A percentile compares a stretch with the other conserved stretches of the same genome.
Evolutionary conservation across 2,113 vertebrate species (phyloP).

Genomic region (Chelonoidis abingdonii): DNA sequence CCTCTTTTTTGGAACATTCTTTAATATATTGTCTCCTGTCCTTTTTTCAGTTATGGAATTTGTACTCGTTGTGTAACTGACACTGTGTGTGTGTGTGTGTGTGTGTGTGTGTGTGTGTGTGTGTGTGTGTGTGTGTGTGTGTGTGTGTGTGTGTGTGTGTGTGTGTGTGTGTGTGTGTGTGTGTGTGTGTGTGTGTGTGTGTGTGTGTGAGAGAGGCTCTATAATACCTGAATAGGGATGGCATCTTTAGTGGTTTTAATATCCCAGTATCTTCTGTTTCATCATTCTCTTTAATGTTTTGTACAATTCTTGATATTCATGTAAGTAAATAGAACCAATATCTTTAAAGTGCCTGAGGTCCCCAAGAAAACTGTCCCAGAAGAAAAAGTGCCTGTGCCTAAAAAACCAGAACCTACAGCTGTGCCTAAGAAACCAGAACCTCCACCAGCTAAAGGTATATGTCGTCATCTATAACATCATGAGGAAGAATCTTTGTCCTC

Average conservation of each 20-base stretch:
- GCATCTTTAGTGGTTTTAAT: background rate
- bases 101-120: too few relatives aligned
- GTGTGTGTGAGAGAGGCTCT: background rate
- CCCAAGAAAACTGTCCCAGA: slow-evolving; percentile 69
- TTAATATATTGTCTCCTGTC: background rate
- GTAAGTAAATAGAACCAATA: slow-evolving; percentile 77
- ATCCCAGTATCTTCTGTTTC: background rate
- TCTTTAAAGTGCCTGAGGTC: slow-evolving; percentile 80
- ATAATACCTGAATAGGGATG: background rate
- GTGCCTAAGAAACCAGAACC: slow-evolving; percentile 72
- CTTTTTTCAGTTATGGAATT: background rate
- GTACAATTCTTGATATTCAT: background rate
- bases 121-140: too few relatives aligned
- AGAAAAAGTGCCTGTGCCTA: slow-evolving; percentile 57
- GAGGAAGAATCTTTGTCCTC: background rate
- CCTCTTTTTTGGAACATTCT: background rate
- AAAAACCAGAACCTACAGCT: background rate
- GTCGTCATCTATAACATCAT: background rate
- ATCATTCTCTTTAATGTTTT: background rate
- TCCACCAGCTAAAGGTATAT: slow-evolving; percentile 67
- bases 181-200: too few relatives aligned
- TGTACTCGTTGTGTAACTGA: background rate
- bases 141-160: too few relatives aligned
- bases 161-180: background rate
- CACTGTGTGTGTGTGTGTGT: background rate